These are phyloP conservation scores for Spinus olivaceus DNA, from an alignment of 2,797 vertebrate species.

Conservation along the genomic window DNA sequence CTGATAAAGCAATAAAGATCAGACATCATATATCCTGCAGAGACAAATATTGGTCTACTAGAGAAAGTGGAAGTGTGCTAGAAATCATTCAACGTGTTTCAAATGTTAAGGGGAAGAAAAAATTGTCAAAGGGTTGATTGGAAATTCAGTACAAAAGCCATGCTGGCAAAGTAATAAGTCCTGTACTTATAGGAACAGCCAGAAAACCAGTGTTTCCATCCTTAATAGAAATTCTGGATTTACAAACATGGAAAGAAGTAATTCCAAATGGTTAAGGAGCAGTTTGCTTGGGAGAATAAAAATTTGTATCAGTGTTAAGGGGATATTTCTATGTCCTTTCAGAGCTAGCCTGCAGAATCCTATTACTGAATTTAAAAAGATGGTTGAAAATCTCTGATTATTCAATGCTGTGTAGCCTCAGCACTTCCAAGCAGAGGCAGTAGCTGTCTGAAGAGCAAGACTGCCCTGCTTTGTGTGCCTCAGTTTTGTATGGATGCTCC, in stretches of 20 bases:
- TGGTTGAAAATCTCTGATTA: neutral
- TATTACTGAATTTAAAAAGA: neutral
- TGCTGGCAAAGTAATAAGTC: neutral
- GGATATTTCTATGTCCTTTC: neutral
- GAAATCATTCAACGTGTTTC: conserved; percentile 8
- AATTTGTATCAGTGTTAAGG: neutral
- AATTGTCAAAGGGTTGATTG: neutral
- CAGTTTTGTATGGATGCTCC: neutral
- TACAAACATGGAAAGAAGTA: neutral
- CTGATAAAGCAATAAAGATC: conserved; percentile 8
- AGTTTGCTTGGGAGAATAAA: neutral
- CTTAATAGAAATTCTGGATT: neutral
- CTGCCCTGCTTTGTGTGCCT: neutral
- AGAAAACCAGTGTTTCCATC: neutral
- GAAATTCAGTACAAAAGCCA: neutral
- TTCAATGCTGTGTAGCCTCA: neutral
- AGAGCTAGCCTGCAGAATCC: neutral
- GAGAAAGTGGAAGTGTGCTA: neutral
- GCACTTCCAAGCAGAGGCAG: neutral
- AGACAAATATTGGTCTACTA: neutral
- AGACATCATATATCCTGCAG: neutral
- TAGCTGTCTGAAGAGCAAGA: neutral
- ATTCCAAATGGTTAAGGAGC: neutral
- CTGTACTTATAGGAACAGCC: neutral
- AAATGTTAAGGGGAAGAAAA: neutral